Conservation (phyloP, 2,797 vertebrate species). For the Chloroceryle inda region DNA sequence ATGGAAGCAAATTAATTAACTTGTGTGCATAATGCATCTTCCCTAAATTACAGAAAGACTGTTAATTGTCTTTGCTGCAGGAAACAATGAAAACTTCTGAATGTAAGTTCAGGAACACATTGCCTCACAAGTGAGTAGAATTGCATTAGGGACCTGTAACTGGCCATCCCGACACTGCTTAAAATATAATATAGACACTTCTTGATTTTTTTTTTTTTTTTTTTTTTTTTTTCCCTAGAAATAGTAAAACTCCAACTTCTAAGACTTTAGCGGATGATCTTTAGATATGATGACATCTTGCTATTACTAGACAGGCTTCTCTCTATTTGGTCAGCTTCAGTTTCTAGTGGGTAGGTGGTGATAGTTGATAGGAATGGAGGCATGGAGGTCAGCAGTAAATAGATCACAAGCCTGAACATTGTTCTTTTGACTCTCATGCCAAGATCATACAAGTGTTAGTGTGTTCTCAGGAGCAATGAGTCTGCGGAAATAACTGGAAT, state of each 20-base stretch:
- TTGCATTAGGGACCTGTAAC: background rate
- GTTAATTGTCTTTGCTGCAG: background rate
- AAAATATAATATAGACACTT: background rate
- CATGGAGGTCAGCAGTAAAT: background rate
- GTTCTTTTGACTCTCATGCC: background rate
- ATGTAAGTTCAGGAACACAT: rapidly evolving
- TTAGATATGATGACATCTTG: background rate
- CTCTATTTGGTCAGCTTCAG: background rate
- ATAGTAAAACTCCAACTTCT: too few species aligned
- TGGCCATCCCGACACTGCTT: background rate
- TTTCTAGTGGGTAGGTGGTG: background rate
- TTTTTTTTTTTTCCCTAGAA: too few species aligned
- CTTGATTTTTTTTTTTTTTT: background rate
- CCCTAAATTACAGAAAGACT: background rate
- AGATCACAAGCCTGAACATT: background rate
- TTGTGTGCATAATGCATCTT: background rate
- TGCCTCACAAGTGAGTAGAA: background rate
- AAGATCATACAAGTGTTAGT: background rate
- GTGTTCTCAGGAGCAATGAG: background rate
- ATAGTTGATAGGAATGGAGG: background rate
- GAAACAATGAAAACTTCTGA: background rate
- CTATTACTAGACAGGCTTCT: background rate
- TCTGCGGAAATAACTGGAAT: background rate
- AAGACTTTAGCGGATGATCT: background rate
- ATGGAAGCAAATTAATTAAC: background rate